Evolutionary conservation across 1,140 invertebrate genomes (phyloP), one percentile per base, ranked within the genome.

Genomic region (Drosophila nigrodunni): DNA sequence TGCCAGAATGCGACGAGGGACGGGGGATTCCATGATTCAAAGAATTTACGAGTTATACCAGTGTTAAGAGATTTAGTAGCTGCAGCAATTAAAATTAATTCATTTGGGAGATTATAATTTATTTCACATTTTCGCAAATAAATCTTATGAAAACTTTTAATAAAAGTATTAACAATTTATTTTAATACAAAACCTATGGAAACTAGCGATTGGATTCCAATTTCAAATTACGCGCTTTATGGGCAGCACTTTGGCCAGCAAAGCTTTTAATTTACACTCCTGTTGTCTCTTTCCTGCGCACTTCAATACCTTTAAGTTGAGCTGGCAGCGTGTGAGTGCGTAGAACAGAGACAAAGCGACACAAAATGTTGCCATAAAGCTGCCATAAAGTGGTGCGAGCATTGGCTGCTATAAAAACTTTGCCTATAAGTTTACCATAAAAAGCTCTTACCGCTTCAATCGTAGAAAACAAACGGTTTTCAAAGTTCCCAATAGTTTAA

Each of bases 141-240:
- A 35, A 54, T 8, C n/a, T 54, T 35, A 18, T 9, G 8, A 35
- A 35, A 52, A 52, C 25, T 15, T 15, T 15, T 15, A 15, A 15
- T 15, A 15, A 15, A 15, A 15, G 15, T 15, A 15, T 15, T 15
- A 15, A 15, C 15, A 15, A 15, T 15, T 15, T 15, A 15, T 15
- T 15, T 15, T 15, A 15, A 15, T 15, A 15, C 15, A 15, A 15
- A 15, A 15, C 15, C 15, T 15, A 15, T 15, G 15, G 15, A 15
- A 15, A 15, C 15, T 15, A 15, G 25, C 6, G 1, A 30, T 6
- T 30, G 25, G 4, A 47, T 15, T 39, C 18, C 2, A 0, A 6
- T 49, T 78, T 54, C 9, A 73, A 73, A 59, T 41, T 41, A 5
- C 8, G 25, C 77, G 74, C 81, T 3, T n/a, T 61, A 77, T 80